Evolutionary conservation across 2,888 invertebrate species (phyloP), one percentile per base, ranked within the genome.

Genomic region (Tetragonisca angustula): DNA sequence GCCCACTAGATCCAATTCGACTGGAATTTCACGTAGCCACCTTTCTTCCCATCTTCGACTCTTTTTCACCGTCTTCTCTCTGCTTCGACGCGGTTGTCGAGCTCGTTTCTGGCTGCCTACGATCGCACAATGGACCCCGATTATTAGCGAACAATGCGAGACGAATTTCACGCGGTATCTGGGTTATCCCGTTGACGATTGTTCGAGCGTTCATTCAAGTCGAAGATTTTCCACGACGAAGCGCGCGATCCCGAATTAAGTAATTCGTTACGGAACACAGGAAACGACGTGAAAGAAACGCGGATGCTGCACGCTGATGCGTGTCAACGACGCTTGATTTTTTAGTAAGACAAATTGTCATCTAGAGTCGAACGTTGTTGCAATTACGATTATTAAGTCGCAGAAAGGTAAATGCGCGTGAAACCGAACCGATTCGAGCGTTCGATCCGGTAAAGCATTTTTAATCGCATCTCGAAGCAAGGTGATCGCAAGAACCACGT

Each of bases 121-220:
- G 76, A 73, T 64, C 76, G 76, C 67, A 69, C 81, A 86, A 86
- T 80, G 80, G 70, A 65, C 43, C 61, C 64, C 72, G 86, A 86
- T 86, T 85, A 84, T 88, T 76, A 81, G 73, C 64, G 68, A 83
- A 89, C 88, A 89, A 87, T 89, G 27, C 27, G 85, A 79, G 50
- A 78, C 32, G 72, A 83, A 83, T 74, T 67, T 61, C 62, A 36
- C 43, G 65, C 21, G 80, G 59, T 43, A 81, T 78, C 64, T 83
- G 52, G 83, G 73, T 77, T 75, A 68, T 32, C 19, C 15, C 15
- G 54, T 9, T 43, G 15, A 65, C 36, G 27, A 69, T 54, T 62
- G 54, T 43, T 52, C 36, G n/a, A 69, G 43, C 49, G 54, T 43
- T 52, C 67, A 32, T 75, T 62, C 43, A 43, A 65, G 15, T 2